A percentile compares a stretch with the other conserved stretches of the same genome.
phyloP scores from a whole-genome alignment of 1,140 invertebrate genomes.

The Papilio aristodemus region DNA sequence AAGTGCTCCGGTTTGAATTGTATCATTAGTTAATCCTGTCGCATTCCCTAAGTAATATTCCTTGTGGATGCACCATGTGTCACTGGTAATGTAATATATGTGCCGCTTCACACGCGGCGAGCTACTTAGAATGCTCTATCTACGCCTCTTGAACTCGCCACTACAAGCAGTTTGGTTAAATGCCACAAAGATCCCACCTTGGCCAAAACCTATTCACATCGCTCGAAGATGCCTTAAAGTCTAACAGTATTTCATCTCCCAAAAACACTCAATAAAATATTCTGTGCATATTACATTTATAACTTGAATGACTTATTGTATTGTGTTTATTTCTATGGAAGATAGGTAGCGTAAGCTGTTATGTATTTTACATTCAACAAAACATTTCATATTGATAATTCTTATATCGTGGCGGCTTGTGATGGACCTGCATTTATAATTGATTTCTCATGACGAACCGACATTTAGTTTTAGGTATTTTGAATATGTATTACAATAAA shows the following conservation, averaged over 20 bases:
- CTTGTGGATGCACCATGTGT: background rate
- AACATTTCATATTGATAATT: conserved; percentile 53
- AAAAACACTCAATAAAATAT: conserved; percentile 33
- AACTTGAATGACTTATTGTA: conserved; percentile 68
- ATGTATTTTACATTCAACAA: conserved; percentile 70
- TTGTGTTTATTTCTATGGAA: conserved; percentile 75
- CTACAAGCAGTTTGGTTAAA: background rate
- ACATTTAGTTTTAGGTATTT: conserved; percentile 75
- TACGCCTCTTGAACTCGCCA: background rate
- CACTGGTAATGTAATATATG: background rate
- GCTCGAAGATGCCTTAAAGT: conserved; percentile 48
- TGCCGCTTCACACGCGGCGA: background rate
- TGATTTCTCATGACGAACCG: conserved; percentile 70
- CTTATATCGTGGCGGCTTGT: conserved; percentile 53
- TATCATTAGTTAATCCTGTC: background rate
- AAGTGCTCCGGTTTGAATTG: background rate
- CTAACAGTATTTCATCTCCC: conserved; percentile 32
- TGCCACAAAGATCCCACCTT: conserved; percentile 1
- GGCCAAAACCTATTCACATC: conserved; percentile 66
- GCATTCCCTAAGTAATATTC: background rate
- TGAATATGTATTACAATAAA: conserved; percentile 68
- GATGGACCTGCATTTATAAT: conserved; percentile 72
- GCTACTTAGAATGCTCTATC: background rate
- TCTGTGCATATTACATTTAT: conserved; percentile 58
- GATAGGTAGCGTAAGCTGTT: conserved; percentile 79